Percentiles rank a stretch among this genome's conserved stretches.
Evolutionary conservation across 2,113 vertebrate genomes (phyloP).

Genomic region (Datnioides undecimradiatus): DNA sequence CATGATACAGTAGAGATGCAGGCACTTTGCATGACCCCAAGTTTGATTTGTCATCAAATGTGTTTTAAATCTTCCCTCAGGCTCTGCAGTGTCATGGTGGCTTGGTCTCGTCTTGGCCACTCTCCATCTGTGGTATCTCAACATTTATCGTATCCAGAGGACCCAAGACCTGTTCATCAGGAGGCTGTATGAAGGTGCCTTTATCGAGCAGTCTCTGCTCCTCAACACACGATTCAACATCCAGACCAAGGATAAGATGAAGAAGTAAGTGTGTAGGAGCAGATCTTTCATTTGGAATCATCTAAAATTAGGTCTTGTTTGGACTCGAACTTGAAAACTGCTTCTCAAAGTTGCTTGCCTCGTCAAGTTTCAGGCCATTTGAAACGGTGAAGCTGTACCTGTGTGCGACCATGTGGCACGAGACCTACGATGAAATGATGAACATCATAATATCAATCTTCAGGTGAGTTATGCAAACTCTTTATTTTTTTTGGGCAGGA

Average conservation of each 20-base stretch:
- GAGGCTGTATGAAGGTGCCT: constrained; percentile 77
- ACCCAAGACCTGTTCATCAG: constrained; percentile 78
- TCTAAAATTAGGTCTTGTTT: neutral
- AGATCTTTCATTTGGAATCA: no score
- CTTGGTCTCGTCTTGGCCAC: constrained; percentile 74
- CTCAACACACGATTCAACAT: constrained; percentile 76
- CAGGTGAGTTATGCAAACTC: constrained; percentile 66
- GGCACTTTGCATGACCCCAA: no score
- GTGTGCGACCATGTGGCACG: constrained; percentile 87
- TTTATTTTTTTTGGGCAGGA: no score
- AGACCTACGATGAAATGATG: constrained; percentile 81
- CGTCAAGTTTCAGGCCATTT: neutral
- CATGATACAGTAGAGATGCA: no score
- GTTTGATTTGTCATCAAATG: no score
- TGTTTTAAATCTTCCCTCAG: constrained; percentile 8
- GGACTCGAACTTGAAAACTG: no score
- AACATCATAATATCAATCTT: constrained; percentile 84
- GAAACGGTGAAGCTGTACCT: constrained; percentile 68
- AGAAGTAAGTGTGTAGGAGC: constrained; percentile 44
- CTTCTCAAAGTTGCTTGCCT: neutral
- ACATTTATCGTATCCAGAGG: constrained; percentile 75
- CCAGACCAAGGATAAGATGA: constrained; percentile 8
- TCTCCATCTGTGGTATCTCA: constrained; percentile 71
- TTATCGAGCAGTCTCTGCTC: constrained; percentile 82
- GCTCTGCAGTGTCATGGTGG: constrained; percentile 73